phyloP scores from a whole-genome alignment of 2,113 vertebrate genomes.

The Mesoclemmys tuberculata region DNA sequence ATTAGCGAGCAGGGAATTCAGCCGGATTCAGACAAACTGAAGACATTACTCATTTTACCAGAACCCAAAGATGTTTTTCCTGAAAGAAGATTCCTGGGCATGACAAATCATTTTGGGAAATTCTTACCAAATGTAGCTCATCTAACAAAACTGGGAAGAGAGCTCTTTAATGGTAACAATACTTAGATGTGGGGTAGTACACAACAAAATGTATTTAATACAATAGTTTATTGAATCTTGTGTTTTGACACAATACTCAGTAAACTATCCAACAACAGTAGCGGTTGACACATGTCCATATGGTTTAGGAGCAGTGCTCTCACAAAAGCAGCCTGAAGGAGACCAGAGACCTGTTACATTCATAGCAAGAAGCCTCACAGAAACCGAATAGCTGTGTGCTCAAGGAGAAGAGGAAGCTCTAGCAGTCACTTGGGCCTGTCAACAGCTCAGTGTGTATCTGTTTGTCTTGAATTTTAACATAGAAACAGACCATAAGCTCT shows the following conservation, averaged over 20 bases:
- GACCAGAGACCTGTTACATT: not conserved
- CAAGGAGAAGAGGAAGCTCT: not conserved
- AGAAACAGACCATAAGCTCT: not conserved
- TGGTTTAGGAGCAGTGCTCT: not conserved
- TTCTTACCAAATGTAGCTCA: not conserved
- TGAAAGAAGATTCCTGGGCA: not conserved
- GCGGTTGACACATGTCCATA: not conserved
- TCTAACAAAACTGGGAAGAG: not conserved
- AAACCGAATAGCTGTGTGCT: not conserved
- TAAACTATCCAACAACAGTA: not conserved
- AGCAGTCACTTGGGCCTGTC: not conserved
- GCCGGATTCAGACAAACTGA: not conserved
- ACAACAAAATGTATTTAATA: not conserved
- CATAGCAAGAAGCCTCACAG: not conserved
- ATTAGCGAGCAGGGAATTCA: not conserved
- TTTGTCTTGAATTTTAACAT: not conserved
- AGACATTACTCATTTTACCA: not conserved
- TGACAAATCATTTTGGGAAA: not conserved
- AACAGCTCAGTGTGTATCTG: not conserved
- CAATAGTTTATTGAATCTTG: too few species aligned
- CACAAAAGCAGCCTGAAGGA: not conserved
- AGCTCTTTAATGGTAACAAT: not conserved
- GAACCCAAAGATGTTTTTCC: not conserved
- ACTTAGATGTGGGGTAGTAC: not conserved
- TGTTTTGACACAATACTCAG: not conserved